Evolutionary conservation across 2,797 vertebrate genomes (phyloP), one percentile per base, ranked within the genome.

Genomic region (Jordanella pulchra): DNA sequence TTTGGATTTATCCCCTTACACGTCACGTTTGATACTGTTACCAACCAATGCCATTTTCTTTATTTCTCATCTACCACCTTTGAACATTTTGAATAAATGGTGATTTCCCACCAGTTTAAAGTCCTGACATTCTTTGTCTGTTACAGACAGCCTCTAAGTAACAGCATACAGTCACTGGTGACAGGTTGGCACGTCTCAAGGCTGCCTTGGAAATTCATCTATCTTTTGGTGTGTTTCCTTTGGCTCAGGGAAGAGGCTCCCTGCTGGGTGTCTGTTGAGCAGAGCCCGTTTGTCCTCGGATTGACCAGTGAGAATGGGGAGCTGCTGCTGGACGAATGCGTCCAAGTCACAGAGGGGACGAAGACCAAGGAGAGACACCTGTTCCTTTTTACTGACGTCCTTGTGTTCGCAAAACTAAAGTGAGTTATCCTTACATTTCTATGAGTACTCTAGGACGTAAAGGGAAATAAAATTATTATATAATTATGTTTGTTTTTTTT

Each of bases 341-440:
- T 92, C 32, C 89, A 93, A 51, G 85, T 95, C 51, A 95, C 87
- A 0, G 91, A 93, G 80, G 89, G 89, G 68, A 77, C 83, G 1
- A 93, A 93, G 83, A 94, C 91, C 71, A 89, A 83, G 23, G 80
- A 93, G 54, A 89, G 90, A 73, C 92, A 92, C 75, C 84, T 94
- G 23, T 94, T 96, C 81, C 93, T 95, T 69, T 95, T 95, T 87
- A 90, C 72, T 14, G 85, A 94, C 0, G 86, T 88, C 47, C 81
- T 95, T 10, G 87, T 93, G 84, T 88, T 95, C 0, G 80, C 94
- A 28, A 95, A 95, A 80, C 80, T 93, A 81, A 95, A 94, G 94
- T 95, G 85, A 93, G 65, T 60, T 18, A 53, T 45, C 2, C 4
- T 28, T 32, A 23, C 12, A 9, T 2, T 39, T 3, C 28, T 39